Percentiles rank a stretch among this genome's conserved stretches.
Evolutionary conservation across 2,113 vertebrate genomes (phyloP).

Genomic region (Ammodytes marinus): DNA sequence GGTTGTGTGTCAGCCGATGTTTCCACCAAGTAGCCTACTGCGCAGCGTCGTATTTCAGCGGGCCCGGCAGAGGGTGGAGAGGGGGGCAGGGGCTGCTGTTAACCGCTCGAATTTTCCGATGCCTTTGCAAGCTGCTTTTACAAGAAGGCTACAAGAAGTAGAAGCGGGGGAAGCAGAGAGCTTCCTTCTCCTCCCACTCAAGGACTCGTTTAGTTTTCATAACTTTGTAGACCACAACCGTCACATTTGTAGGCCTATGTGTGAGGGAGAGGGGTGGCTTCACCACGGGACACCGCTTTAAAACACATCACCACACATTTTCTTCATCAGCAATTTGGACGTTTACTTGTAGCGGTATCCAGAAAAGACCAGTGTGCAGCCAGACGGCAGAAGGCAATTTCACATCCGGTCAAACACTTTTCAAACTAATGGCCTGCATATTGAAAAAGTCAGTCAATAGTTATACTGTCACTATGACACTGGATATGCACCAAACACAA

Average conservation of each 20-base stretch:
- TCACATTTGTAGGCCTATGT: no score
- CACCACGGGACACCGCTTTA: background rate
- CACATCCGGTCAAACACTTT: slow-evolving; percentile 42
- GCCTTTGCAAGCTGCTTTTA: slow-evolving; percentile 4
- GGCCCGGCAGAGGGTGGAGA: background rate
- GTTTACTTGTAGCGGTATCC: slow-evolving; percentile 22
- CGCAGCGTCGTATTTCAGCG: slow-evolving; percentile 33
- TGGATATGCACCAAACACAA: no score
- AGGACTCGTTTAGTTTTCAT: background rate
- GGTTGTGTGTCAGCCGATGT: slow-evolving; percentile 24
- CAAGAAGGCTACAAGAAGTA: background rate
- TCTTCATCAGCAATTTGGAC: background rate
- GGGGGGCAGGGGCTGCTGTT: slow-evolving; percentile 9
- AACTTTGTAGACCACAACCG: background rate
- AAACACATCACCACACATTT: background rate
- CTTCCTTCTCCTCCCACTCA: background rate
- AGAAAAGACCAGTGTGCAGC: background rate
- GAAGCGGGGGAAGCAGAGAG: background rate
- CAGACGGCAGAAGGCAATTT: background rate
- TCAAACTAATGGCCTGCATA: slow-evolving; percentile 39
- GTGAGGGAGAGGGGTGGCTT: background rate
- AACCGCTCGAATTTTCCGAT: slow-evolving; percentile 59
- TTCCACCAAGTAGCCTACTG: slow-evolving; percentile 22
- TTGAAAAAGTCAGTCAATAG: background rate
- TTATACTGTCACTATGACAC: no score